Evolutionary conservation across 2,113 vertebrate species (phyloP).

Genomic region (Vulpes ferrilata): DNA sequence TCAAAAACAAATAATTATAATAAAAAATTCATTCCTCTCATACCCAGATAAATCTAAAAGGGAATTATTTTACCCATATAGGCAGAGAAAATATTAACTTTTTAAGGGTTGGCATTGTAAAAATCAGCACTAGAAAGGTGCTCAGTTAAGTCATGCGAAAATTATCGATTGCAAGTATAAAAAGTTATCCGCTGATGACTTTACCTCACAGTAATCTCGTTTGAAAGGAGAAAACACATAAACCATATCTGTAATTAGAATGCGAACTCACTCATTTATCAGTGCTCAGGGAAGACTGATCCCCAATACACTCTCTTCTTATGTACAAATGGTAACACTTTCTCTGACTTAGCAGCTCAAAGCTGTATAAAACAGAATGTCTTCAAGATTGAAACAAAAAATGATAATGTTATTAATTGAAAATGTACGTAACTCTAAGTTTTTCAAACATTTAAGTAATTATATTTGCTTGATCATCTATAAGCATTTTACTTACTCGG

Average conservation of each 20-base stretch:
- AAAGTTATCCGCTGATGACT: conserved; percentile 75
- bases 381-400: conserved; percentile 21
- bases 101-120: conserved; percentile 60
- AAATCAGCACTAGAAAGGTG: conserved; percentile 77
- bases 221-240: conserved; percentile 76
- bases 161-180: conserved; percentile 67
- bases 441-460: conserved; percentile 67
- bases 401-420: conserved; percentile 52
- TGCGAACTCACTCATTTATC: conserved; percentile 65
- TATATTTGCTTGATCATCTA: conserved; percentile 66
- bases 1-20: conserved; percentile 78
- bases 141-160: conserved; percentile 63
- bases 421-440: not conserved
- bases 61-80: conserved; percentile 64
- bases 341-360: conserved; percentile 37
- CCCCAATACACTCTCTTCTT: conserved; percentile 47
- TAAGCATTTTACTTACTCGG: not conserved
- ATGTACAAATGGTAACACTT: conserved; percentile 58
- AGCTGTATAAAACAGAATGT: conserved; percentile 34
- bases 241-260: conserved; percentile 74
- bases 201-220: conserved; percentile 67
- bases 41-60: conserved; percentile 65
- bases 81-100: conserved; percentile 75
- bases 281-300: conserved; percentile 70
- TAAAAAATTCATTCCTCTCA: conserved; percentile 70